A percentile compares a stretch with the other conserved stretches of the same genome.
phyloP scores from a whole-genome alignment of 2,888 invertebrate genomes.

The Pogonocherus hispidulus region DNA sequence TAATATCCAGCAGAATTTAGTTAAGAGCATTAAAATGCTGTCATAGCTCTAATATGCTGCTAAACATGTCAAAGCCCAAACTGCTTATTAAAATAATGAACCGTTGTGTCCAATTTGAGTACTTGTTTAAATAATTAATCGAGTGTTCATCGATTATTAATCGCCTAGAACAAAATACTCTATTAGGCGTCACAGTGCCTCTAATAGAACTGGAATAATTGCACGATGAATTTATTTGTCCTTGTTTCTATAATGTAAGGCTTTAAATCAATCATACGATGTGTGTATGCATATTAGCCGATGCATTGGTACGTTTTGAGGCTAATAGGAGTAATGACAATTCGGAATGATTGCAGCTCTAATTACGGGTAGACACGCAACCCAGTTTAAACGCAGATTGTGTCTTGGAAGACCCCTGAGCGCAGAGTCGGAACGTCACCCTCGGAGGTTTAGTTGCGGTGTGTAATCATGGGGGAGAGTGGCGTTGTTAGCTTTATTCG shows the following conservation, averaged over 20 bases:
- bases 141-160: conserved; percentile 28
- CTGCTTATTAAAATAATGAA: no score
- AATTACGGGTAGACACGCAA: conserved; percentile 54
- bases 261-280: conserved; percentile 34
- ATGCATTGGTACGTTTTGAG: conserved; percentile 40
- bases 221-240: conserved; percentile 26
- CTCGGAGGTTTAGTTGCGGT: conserved; percentile 12
- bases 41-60: no score
- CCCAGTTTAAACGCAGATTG: conserved; percentile 48
- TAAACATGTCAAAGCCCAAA: no score
- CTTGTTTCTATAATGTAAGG: conserved; percentile 12
- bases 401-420: conserved; percentile 37
- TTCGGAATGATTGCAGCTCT: conserved; percentile 50
- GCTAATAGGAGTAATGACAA: conserved; percentile 49
- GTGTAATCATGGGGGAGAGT: conserved; percentile 8
- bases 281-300: conserved; percentile 25
- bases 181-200: neutral
- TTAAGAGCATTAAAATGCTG: no score
- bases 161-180: conserved; percentile 21
- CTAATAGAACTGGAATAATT: conserved; percentile 8
- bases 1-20: no score
- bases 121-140: conserved; percentile 34
- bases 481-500: neutral
- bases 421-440: conserved; percentile 7
- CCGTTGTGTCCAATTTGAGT: conserved; percentile 8